phyloP scores from a whole-genome alignment of 2,113 vertebrate species.

The Sinosuthora webbiana region DNA sequence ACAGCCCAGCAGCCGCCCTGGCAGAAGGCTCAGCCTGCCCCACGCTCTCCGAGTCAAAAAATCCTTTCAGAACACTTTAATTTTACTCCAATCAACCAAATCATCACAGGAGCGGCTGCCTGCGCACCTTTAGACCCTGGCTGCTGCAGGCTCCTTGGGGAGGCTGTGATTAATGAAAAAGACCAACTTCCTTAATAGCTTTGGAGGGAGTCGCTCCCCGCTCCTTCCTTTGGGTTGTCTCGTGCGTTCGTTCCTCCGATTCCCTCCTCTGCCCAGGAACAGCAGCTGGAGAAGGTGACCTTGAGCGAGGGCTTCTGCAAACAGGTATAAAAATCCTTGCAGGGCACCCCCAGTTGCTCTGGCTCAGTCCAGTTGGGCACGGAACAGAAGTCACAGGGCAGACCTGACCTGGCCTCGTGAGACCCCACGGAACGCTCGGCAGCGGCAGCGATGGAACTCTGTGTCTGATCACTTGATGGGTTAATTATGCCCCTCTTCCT shows the following conservation, averaged over 20 bases:
- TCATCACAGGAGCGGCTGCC: constrained; percentile 55
- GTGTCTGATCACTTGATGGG: not conserved
- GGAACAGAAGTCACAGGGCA: not conserved
- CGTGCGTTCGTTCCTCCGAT: not conserved
- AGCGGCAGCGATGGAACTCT: not conserved
- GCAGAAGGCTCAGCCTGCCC: not conserved
- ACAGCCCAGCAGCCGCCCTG: not conserved
- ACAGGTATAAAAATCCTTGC: not conserved
- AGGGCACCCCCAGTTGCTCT: not conserved
- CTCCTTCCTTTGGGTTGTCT: constrained; percentile 38
- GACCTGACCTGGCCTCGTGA: not conserved
- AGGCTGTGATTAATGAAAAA: constrained; percentile 67
- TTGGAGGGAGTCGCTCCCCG: constrained; percentile 29
- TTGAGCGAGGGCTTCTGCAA: constrained; percentile 35
- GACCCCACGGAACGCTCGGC: not conserved
- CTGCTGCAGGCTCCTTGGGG: constrained; percentile 49
- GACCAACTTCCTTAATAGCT: constrained; percentile 68
- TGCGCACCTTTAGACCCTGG: constrained; percentile 42
- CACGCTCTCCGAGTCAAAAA: not conserved
- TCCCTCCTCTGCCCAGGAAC: not conserved
- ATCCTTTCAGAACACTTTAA: constrained; percentile 57
- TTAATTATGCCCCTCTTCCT: constrained; percentile 27
- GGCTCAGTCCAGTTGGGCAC: not conserved
- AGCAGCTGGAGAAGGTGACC: constrained; percentile 46
- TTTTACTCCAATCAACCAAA: constrained; percentile 66